Conservation (phyloP, 2,888 invertebrate species). For the Coleophora deauratella region DNA sequence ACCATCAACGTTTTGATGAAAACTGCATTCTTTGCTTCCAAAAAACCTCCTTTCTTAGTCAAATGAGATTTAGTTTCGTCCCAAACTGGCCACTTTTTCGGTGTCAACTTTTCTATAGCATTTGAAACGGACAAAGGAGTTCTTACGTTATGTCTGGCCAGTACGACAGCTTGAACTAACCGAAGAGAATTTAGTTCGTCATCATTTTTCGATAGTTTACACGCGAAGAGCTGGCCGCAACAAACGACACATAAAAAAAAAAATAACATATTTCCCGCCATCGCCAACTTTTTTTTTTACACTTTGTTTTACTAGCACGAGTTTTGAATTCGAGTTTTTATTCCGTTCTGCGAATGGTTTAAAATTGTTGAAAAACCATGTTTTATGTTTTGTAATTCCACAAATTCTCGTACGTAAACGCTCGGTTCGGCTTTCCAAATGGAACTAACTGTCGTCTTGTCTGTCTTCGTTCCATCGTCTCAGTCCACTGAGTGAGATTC, state of each 20-base stretch:
- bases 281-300: background rate
- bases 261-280: slow-evolving; percentile 2
- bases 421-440: background rate
- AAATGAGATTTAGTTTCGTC: slow-evolving; percentile 31
- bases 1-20: slow-evolving; percentile 44
- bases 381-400: no score
- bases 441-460: background rate
- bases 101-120: slow-evolving; percentile 28
- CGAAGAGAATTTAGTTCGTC: no score
- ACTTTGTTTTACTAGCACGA: no score
- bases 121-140: slow-evolving; percentile 39
- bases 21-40: slow-evolving; percentile 49
- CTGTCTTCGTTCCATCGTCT: no score
- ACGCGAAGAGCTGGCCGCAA: no score
- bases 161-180: slow-evolving; percentile 38
- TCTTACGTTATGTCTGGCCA: slow-evolving; percentile 50
- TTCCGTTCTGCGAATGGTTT: no score
- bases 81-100: slow-evolving; percentile 40
- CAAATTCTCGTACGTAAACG: background rate
- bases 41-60: slow-evolving; percentile 40
- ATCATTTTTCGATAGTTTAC: no score
- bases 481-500: background rate
- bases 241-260: background rate
- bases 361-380: no score
- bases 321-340: no score